phyloP scores from a whole-genome alignment of 35 echinoderm and acorn worm genomes.

The Eucidaris tribuloides region DNA sequence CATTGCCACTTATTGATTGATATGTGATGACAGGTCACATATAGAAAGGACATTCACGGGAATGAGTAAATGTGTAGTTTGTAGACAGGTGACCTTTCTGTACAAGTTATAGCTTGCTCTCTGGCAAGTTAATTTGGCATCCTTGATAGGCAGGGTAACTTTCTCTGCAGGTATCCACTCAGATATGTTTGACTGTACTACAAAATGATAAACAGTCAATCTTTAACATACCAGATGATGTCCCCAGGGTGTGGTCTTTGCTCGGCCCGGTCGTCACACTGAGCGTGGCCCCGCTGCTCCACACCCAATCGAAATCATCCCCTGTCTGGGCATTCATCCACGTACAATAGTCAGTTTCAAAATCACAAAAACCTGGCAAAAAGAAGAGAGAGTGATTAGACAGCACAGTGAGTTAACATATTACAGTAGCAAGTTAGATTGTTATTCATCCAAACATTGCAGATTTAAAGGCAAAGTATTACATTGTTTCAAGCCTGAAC shows the following conservation, averaged over 20 bases:
- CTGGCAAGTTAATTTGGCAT: too few species aligned
- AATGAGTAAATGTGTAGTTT: too few species aligned
- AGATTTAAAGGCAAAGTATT: not conserved
- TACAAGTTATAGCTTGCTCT: too few species aligned
- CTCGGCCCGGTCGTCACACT: constrained; percentile 38
- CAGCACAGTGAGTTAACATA: not conserved
- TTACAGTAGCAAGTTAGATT: not conserved
- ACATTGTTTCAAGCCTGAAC: not conserved
- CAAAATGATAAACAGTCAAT: too few species aligned
- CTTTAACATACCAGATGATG: not conserved
- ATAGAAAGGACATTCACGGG: too few species aligned
- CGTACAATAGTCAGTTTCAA: constrained; percentile 66
- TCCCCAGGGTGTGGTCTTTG: constrained; percentile 13
- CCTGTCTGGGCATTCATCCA: constrained; percentile 48
- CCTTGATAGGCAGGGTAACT: too few species aligned
- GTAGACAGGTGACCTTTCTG: too few species aligned
- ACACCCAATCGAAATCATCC: constrained; percentile 62
- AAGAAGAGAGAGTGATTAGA: not conserved
- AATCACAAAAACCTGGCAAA: constrained; percentile 77
- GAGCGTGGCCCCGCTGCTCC: constrained; percentile 28
- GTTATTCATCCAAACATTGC: not conserved
- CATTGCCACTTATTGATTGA: too few species aligned
- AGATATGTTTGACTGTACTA: too few species aligned
- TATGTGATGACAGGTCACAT: too few species aligned
- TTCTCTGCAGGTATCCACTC: too few species aligned